Evolutionary conservation across 2,797 vertebrate species (phyloP), one percentile per base, ranked within the genome.

Genomic region (Orestias chungarensis): DNA sequence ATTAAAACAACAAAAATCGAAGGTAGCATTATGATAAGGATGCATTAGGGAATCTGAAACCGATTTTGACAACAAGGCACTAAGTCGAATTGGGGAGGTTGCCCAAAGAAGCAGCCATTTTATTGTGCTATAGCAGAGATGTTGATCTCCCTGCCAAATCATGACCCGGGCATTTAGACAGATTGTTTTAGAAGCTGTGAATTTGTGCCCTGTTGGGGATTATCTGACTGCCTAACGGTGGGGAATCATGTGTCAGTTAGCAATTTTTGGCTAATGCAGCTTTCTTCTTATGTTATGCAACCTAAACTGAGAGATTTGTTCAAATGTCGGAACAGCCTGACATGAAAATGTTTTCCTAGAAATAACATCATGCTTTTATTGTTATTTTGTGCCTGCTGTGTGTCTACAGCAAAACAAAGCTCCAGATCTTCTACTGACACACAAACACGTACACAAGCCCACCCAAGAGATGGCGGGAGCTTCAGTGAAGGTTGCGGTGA

Each of bases 401-500:
- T 82, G 76, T 85, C 74, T 77, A 76, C 80, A 75, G 71, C 79
- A 74, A 75, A 78, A 73, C 85, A 71, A 80, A 83, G 85, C 76
- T 73, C 74, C 82, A 78, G 84, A 81, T 83, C 79, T 82, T 75
- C 81, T 47, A 11, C 68, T 68, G 64, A 50, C 49, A 25, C n/a
- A n/a, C 12, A 43, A 9, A 14, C 42, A 46, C 74, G 66, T 79
- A 64, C 73, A n/a, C 38, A 42, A 42, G 35, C 59, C 59, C 62
- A 83, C 79, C 66, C 54, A 69, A 85, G 66, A 75, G 4, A 99
- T 99, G 98, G 96, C 98, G 0, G 95, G 94, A 86, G 97, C 97
- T 1, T 98, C 98, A 0, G 98, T 99, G 81, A 99, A 99, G 93
- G 98, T 99, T 93, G 98, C 97, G 0, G 98, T 99, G 89, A 95